These are phyloP conservation scores for Percopsis transmontana DNA, from an alignment of 2,113 vertebrate genomes.

Conservation along the genomic window DNA sequence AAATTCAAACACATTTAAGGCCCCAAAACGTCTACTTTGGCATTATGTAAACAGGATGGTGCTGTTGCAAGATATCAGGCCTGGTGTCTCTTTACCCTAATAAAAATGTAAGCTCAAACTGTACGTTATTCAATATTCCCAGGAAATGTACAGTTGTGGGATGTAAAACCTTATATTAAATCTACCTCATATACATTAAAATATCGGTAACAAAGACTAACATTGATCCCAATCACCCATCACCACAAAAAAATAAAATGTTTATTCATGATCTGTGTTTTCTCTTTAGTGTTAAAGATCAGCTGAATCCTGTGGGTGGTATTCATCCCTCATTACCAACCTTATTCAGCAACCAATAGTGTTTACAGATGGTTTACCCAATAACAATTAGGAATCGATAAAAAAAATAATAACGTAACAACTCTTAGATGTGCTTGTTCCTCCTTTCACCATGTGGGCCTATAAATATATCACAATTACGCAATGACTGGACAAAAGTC, in stretches of 20 bases:
- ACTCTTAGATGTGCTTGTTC: conserved; percentile 34
- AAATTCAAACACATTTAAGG: not conserved
- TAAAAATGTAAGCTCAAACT: not conserved
- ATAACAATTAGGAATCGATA: conserved; percentile 63
- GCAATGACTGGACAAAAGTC: conserved; percentile 21
- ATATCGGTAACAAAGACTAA: conserved; percentile 2
- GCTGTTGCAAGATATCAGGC: not conserved
- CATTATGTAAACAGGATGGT: not conserved
- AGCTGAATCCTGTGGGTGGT: conserved; percentile 56
- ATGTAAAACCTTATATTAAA: not conserved
- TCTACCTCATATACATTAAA: not conserved
- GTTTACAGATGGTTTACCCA: conserved; percentile 52
- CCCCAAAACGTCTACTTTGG: not conserved
- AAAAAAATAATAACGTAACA: conserved; percentile 54
- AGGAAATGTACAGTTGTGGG: no score
- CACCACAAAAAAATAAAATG: conserved; percentile 72
- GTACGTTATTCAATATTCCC: not conserved
- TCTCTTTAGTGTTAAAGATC: conserved; percentile 65
- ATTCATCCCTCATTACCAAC: conserved; percentile 41
- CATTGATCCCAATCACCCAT: conserved; percentile 23
- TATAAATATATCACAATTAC: conserved; percentile 23
- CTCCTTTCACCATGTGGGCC: conserved; percentile 31
- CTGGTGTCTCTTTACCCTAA: not conserved
- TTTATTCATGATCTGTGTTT: conserved; percentile 68
- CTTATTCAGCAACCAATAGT: conserved; percentile 39